phyloP scores from a whole-genome alignment of 2,113 vertebrate species.

The Hoplias malabaricus region DNA sequence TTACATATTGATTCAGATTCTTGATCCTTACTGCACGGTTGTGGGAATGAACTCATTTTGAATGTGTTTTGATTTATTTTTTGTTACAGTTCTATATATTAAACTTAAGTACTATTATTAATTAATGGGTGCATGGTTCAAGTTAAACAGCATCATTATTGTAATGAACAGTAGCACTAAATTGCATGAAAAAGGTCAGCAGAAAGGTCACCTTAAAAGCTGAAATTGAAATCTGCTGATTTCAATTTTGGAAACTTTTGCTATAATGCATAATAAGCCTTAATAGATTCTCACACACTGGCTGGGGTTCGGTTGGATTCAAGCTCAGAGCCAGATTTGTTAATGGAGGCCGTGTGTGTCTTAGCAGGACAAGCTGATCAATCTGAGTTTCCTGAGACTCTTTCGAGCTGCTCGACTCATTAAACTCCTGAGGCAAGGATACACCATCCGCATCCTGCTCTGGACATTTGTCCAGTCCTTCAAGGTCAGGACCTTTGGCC shows the following conservation, averaged over 20 bases:
- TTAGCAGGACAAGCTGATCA: constrained; percentile 92
- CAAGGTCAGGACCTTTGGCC: constrained; percentile 76
- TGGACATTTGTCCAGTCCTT: constrained; percentile 99
- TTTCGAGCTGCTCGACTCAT: constrained; percentile 95
- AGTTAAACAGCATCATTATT: neutral
- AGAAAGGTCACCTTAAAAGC: neutral
- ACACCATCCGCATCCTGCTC: constrained; percentile 97
- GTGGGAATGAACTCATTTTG: neutral
- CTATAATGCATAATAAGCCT: neutral
- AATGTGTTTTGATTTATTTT: neutral
- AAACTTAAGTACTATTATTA: neutral
- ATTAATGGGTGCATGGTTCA: constrained; percentile 12
- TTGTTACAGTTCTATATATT: neutral
- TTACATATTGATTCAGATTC: neutral
- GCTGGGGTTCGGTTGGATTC: neutral
- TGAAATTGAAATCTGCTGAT: constrained; percentile 34
- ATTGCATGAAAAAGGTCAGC: constrained; percentile 10
- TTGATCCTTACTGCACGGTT: constrained; percentile 3
- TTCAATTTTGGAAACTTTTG: constrained; percentile 27
- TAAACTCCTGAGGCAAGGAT: constrained; percentile 95
- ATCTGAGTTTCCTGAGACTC: constrained; percentile 93
- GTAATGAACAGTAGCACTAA: neutral
- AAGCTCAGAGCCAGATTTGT: neutral
- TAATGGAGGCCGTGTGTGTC: constrained; percentile 11
- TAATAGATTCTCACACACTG: neutral